Percentiles rank a stretch among this genome's conserved stretches.
These are phyloP conservation scores for Cyrtorhinus lividipennis DNA, from an alignment of 1,140 invertebrate genomes.

Conservation along the genomic window DNA sequence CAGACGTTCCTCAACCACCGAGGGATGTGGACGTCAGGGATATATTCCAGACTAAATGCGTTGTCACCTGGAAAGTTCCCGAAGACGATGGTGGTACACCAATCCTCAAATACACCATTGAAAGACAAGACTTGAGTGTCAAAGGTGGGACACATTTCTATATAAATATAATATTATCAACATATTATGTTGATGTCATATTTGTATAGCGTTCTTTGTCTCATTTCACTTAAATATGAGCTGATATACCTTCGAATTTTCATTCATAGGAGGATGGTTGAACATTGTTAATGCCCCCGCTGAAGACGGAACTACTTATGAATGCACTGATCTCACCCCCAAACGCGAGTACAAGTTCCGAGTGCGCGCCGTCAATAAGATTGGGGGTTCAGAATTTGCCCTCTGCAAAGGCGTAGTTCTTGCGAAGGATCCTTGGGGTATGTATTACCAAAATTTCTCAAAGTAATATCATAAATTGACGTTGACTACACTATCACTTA, in stretches of 20 bases:
- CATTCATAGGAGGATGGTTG: slow-evolving; percentile 56
- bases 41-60: slow-evolving; percentile 80
- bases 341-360: slow-evolving; percentile 92
- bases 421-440: slow-evolving; percentile 97
- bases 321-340: slow-evolving; percentile 71
- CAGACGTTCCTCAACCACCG: slow-evolving; percentile 74
- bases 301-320: slow-evolving; percentile 49
- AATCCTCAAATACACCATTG: slow-evolving; percentile 82
- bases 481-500: no score
- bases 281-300: slow-evolving; percentile 55
- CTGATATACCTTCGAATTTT: no score
- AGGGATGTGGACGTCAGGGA: slow-evolving; percentile 80
- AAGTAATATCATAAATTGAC: no score
- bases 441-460: no score
- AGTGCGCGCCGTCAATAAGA: slow-evolving; percentile 84
- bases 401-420: slow-evolving; percentile 69
- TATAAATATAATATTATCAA: no score
- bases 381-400: slow-evolving; percentile 75
- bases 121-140: slow-evolving; percentile 79
- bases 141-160: slow-evolving; percentile 46
- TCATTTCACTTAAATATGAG: no score
- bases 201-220: no score
- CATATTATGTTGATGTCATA: no score
- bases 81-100: slow-evolving; percentile 87
- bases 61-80: slow-evolving; percentile 80